phyloP scores from a whole-genome alignment of 2,797 vertebrate genomes.

The Danio aesculapii region DNA sequence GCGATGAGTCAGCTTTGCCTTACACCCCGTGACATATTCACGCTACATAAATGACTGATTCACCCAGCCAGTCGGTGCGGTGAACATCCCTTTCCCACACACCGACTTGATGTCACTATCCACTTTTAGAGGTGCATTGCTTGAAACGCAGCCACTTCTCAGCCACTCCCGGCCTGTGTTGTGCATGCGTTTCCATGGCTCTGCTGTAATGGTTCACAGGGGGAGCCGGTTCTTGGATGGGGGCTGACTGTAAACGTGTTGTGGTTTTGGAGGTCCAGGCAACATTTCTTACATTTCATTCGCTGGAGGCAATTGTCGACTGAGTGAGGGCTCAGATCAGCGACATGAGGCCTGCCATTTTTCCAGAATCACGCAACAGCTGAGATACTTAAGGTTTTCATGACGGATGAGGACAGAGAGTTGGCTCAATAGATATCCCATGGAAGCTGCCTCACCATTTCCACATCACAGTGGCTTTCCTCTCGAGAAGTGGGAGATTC shows the following conservation, averaged over 20 bases:
- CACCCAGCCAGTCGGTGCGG: neutral
- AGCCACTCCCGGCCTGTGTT: constrained; percentile 42
- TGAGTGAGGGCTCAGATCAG: constrained; percentile 9
- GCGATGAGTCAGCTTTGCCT: constrained; percentile 32
- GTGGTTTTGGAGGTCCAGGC: constrained; percentile 49
- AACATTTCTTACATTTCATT: constrained; percentile 51
- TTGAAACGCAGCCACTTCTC: constrained; percentile 35
- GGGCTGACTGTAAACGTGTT: constrained; percentile 35
- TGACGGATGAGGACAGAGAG: constrained; percentile 43
- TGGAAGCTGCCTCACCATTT: constrained; percentile 34
- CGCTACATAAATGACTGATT: constrained; percentile 19
- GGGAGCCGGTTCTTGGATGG: constrained; percentile 40
- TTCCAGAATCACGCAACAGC: constrained; percentile 38
- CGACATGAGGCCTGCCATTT: constrained; percentile 18
- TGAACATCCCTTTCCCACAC: constrained; percentile 23
- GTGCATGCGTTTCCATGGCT: constrained; percentile 49
- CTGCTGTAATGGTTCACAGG: constrained; percentile 35
- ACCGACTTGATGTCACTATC: constrained; percentile 35
- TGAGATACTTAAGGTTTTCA: constrained; percentile 42
- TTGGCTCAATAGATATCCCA: constrained; percentile 37
- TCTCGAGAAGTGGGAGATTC: constrained; percentile 32
- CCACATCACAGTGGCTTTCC: constrained; percentile 39
- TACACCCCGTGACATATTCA: constrained; percentile 31
- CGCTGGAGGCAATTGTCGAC: constrained; percentile 34
- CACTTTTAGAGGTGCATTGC: constrained; percentile 31